A percentile compares a stretch with the other conserved stretches of the same genome.
These are phyloP conservation scores for Ianthella basta DNA, from an alignment of 37 sponge, comb jelly and placozoan species.

Conservation along the genomic window DNA sequence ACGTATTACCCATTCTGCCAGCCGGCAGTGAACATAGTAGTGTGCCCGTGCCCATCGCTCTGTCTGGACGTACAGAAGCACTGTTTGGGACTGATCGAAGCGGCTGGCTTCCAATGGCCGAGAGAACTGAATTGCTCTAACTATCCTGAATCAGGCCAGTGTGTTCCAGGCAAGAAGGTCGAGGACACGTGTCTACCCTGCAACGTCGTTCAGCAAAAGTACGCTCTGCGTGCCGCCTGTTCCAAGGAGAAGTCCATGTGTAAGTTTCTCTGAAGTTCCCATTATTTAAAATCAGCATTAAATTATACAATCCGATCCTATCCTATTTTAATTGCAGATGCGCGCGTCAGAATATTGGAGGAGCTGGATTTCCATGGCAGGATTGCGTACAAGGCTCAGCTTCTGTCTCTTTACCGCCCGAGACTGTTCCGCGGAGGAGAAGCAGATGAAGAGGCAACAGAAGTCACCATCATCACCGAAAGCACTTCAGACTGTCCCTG, in stretches of 20 bases:
- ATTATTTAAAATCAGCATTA: background rate
- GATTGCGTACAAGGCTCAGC: background rate
- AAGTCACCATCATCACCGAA: conserved; percentile 1
- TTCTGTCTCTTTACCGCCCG: background rate
- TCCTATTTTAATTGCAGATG: background rate
- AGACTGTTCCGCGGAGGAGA: background rate
- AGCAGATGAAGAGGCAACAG: background rate
- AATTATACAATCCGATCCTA: too few relatives aligned
- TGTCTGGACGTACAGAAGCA: conserved; percentile 6
- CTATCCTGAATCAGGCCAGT: background rate
- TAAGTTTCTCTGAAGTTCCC: background rate
- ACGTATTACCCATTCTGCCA: conserved; percentile 6
- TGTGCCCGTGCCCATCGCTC: background rate
- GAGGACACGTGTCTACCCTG: too few relatives aligned
- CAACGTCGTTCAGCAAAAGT: too few relatives aligned
- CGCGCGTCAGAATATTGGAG: background rate
- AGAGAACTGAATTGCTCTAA: background rate
- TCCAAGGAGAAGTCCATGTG: background rate
- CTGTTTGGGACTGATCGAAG: background rate
- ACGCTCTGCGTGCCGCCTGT: background rate
- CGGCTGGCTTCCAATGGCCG: background rate
- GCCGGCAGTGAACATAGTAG: background rate
- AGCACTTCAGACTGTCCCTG: conserved; percentile 1
- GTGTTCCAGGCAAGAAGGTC: too few relatives aligned
- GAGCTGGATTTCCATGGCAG: too few relatives aligned